Evolutionary conservation across 2,113 vertebrate species (phyloP).

Genomic region (Elachura formosa): DNA sequence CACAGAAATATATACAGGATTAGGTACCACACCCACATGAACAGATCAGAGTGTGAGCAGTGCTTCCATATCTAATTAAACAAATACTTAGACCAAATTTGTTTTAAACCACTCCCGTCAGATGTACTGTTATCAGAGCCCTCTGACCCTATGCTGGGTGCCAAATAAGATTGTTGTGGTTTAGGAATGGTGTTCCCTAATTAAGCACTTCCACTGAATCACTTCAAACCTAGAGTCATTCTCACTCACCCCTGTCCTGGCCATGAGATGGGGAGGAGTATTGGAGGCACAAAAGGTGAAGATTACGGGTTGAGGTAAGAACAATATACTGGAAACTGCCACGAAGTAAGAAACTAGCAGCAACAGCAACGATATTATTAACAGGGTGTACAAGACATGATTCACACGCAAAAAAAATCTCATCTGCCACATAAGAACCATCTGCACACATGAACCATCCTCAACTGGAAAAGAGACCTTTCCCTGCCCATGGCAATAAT

Average conservation of each 20-base stretch:
- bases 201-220: neutral
- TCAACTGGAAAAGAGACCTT: neutral
- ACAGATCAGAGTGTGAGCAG: neutral
- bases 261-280: neutral
- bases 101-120: neutral
- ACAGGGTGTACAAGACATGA: accelerated
- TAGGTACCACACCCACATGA: accelerated
- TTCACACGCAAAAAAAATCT: neutral
- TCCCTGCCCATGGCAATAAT: neutral
- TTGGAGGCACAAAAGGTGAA: neutral
- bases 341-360: neutral
- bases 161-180: neutral
- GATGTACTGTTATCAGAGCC: neutral
- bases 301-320: neutral
- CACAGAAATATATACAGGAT: neutral
- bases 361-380: neutral
- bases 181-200: neutral
- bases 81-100: neutral
- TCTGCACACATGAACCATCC: no score
- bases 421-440: no score
- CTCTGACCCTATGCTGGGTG: neutral
- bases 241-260: neutral
- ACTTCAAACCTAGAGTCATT: neutral
- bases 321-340: neutral
- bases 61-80: neutral